phyloP scores from a whole-genome alignment of 2,113 vertebrate species.

The Condylura cristata region DNA sequence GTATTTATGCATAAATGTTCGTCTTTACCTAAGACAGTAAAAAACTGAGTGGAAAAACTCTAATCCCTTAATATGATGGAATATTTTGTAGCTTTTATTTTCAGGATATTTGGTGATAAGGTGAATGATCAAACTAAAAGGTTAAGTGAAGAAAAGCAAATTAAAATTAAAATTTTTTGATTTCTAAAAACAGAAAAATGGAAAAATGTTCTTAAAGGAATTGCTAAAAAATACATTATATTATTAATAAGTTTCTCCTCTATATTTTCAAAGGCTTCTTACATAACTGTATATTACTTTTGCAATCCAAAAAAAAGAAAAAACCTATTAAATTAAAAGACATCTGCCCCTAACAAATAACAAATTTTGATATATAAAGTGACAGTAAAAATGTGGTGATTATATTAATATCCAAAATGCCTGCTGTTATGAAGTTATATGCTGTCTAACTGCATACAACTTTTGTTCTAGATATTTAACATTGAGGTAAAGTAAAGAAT shows the following conservation, averaged over 20 bases:
- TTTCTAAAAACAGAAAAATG: background rate
- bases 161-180: background rate
- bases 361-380: conserved; percentile 33
- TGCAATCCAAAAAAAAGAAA: background rate
- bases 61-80: background rate
- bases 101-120: background rate
- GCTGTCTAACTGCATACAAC: background rate
- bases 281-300: background rate
- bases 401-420: background rate
- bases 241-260: background rate
- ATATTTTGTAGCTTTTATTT: background rate
- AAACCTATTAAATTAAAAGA: background rate
- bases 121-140: background rate
- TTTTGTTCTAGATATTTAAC: conserved; percentile 32
- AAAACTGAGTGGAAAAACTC: background rate
- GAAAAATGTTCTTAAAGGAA: background rate
- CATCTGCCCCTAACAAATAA: background rate
- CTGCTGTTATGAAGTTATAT: conserved; percentile 1
- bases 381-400: background rate
- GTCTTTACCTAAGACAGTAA: background rate
- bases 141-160: background rate
- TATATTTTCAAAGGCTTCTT: conserved; percentile 33
- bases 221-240: background rate
- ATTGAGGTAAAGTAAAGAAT: conserved; percentile 30
- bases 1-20: background rate